Percentiles rank a stretch among this genome's conserved stretches.
Evolutionary conservation across 2,797 vertebrate genomes (phyloP).

Genomic region (Rhynchonycteris naso): DNA sequence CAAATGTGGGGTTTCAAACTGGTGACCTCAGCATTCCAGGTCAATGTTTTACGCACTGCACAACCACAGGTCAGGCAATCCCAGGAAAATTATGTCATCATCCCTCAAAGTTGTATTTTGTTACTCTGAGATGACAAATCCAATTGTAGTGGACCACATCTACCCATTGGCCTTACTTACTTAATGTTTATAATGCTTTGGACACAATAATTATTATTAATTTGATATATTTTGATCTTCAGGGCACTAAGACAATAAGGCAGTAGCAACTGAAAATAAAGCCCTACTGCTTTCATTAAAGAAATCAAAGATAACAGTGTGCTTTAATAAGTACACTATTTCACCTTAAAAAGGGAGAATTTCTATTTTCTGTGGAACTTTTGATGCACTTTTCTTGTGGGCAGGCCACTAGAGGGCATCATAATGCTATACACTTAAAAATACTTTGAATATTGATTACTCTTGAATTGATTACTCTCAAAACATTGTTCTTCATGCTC

Average conservation of each 20-base stretch:
- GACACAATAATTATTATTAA: constrained; percentile 16
- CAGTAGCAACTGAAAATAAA: background rate
- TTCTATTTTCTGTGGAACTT: constrained; percentile 26
- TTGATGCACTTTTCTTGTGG: constrained; percentile 1
- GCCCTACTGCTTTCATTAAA: background rate
- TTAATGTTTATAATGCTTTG: background rate
- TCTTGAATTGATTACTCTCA: constrained; percentile 58
- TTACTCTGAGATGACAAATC: background rate
- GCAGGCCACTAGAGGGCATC: constrained; percentile 80
- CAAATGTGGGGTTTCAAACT: too few species aligned
- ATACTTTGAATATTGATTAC: constrained; percentile 70
- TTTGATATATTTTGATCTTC: constrained; percentile 41
- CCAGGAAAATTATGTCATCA: background rate
- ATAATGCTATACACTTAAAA: constrained; percentile 68
- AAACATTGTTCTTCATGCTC: constrained; percentile 21
- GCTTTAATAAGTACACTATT: background rate
- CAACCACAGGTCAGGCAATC: too few species aligned
- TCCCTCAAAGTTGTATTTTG: background rate
- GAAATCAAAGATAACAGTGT: background rate
- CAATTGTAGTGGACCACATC: background rate
- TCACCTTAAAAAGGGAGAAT: constrained; percentile 15
- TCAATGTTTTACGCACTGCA: too few species aligned
- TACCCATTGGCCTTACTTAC: background rate
- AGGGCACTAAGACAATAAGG: background rate
- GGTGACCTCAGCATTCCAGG: too few species aligned